Base-by-base conservation (phyloP, 2,113 vertebrate species). In the Anarhynchus alexandrinus region DNA sequence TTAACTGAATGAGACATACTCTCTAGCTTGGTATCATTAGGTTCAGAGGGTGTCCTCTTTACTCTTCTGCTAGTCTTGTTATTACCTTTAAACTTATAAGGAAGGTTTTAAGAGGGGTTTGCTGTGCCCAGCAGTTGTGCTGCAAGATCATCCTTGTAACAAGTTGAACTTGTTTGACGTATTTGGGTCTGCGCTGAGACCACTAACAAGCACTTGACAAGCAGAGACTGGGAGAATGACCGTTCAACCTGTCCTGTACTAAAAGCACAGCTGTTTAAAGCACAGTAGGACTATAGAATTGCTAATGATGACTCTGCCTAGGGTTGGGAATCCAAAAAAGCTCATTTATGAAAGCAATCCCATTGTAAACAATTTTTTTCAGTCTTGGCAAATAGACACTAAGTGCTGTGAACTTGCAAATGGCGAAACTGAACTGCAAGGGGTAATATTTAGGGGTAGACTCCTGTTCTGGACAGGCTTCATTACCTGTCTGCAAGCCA, bases 351-450 rank as follows among this genome's bases (percentile, higher is more conserved):
- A 87, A 93, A 93, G 23, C 61, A 69, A 95, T 87, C 27, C 62
- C 32, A 15, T 18, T 82, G 65, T 57, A 95, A 94, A 93, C 52
- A 85, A 67, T 52, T 38, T 26, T 26, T 79, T 81, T 36, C 4
- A 7, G 13, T 30, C 62, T 93, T 13, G 7, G 90, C 69, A 91
- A 95, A 77, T 4, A 88, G 87, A 65, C 12, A 34, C 36, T 64
- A 61, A 96, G 58, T 8, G 45, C 70, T 54, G 61, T 61, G 54
- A 77, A 85, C 77, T 72, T 73, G 71, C 40, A 82, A 69, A 80
- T 90, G 43, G 42, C 88, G 96, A 95, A 96, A 77, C 52, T 80
- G 82, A 96, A 91, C 65, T 80, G 81, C 6, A 61, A 82, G 54
- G 47, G 61, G 40, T 57, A 66, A 90, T 7, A 22, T 90, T 71